Evolutionary conservation across 2,113 vertebrate genomes (phyloP).

Genomic region (Aldabrachelys gigantea): DNA sequence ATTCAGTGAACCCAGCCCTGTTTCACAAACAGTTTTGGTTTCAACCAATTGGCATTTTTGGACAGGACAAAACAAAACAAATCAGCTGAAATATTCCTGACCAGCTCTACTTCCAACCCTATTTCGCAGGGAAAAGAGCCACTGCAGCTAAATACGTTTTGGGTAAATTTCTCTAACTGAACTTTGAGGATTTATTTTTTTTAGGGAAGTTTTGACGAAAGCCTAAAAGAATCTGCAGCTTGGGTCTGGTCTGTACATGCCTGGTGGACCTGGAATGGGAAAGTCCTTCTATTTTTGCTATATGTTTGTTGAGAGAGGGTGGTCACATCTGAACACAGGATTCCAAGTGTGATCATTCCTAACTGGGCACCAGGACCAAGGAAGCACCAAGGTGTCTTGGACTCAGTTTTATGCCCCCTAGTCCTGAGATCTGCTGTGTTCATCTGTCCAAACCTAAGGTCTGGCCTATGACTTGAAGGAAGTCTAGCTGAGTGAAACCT

Average conservation of each 20-base stretch:
- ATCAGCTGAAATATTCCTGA: too few species aligned
- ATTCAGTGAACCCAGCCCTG: too few species aligned
- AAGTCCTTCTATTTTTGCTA: not conserved
- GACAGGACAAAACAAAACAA: too few species aligned
- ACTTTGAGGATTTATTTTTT: slow-evolving; percentile 15
- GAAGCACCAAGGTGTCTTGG: not conserved
- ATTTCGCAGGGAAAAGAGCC: not conserved
- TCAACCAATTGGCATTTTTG: too few species aligned
- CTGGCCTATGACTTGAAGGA: not conserved
- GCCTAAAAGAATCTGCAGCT: not conserved
- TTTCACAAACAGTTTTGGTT: too few species aligned
- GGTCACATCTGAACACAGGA: not conserved
- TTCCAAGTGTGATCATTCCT: not conserved
- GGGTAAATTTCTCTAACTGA: not conserved
- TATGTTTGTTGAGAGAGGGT: not conserved
- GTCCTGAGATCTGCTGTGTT: not conserved
- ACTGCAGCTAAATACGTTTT: not conserved
- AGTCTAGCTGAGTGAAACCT: not conserved
- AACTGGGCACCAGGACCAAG: not conserved
- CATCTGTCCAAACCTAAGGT: not conserved
- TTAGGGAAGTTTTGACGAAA: not conserved
- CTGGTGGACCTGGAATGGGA: not conserved
- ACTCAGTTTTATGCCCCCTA: not conserved
- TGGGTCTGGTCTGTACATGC: not conserved
- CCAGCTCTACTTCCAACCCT: not conserved